Evolutionary conservation across 2,113 vertebrate genomes (phyloP).

Genomic region (Potamarius usumacintae): DNA sequence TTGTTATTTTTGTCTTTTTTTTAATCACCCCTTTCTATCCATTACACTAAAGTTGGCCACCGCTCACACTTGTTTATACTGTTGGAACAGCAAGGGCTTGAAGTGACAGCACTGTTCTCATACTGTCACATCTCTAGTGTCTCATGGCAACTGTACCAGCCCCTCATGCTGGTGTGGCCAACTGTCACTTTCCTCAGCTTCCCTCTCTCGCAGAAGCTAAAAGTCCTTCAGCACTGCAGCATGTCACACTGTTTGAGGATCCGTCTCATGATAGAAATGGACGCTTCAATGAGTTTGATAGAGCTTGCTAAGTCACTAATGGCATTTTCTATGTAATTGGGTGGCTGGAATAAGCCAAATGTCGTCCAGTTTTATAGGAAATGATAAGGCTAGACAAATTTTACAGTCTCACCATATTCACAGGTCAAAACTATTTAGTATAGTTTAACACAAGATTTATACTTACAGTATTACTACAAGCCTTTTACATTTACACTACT

Average conservation of each 20-base stretch:
- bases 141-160: constrained; percentile 43
- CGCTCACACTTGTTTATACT: constrained; percentile 19
- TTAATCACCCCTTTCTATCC: background rate
- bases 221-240: constrained; percentile 32
- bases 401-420: background rate
- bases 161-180: constrained; percentile 46
- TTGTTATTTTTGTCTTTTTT: constrained; percentile 36
- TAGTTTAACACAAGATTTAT: background rate
- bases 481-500: no score
- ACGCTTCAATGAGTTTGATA: constrained; percentile 6
- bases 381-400: background rate
- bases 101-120: constrained; percentile 49
- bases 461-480: background rate
- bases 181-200: constrained; percentile 47
- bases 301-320: constrained; percentile 17
- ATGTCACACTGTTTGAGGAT: constrained; percentile 20
- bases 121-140: constrained; percentile 50
- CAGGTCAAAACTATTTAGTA: background rate
- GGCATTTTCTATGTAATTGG: constrained; percentile 2
- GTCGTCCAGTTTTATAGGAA: background rate
- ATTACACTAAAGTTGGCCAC: constrained; percentile 10
- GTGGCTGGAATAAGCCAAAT: background rate
- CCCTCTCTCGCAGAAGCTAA: background rate
- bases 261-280: background rate
- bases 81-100: constrained; percentile 8